A percentile compares a stretch with the other conserved stretches of the same genome.
These are phyloP conservation scores for Holothuria scabra DNA, from an alignment of 53 echinoderm and acorn worm species.

Conservation along the genomic window DNA sequence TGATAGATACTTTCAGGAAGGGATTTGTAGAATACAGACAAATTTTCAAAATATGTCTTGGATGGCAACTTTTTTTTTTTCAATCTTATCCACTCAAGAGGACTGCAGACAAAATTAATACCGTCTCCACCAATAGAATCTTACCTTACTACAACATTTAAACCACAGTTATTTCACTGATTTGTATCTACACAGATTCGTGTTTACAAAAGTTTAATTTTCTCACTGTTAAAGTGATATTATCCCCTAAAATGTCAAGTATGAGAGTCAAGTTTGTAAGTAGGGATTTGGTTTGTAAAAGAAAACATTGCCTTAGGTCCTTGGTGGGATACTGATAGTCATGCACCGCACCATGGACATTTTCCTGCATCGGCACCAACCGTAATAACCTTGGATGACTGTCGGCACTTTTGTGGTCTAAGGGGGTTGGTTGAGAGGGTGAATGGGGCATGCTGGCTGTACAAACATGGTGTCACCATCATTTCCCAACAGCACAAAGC, in stretches of 20 bases:
- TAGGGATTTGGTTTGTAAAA: conserved; percentile 30
- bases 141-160: conserved; percentile 15
- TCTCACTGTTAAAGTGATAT: conserved; percentile 43
- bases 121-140: too few species aligned
- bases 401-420: conserved; percentile 49
- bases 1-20: too few species aligned
- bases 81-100: too few species aligned
- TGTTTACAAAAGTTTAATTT: conserved; percentile 37
- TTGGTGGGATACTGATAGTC: conserved; percentile 6
- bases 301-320: conserved; percentile 45
- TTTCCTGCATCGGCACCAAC: not conserved
- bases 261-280: conserved; percentile 29
- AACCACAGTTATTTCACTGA: conserved; percentile 30
- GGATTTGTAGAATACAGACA: too few species aligned
- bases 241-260: conserved; percentile 35
- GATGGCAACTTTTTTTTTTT: too few species aligned
- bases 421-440: conserved; percentile 43
- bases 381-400: conserved; percentile 13
- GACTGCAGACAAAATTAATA: too few species aligned
- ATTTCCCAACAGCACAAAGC: conserved; percentile 37
- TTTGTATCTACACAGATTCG: not conserved
- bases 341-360: not conserved
- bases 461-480: conserved; percentile 36
- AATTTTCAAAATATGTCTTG: too few species aligned
- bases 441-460: conserved; percentile 44